phyloP scores from a whole-genome alignment of 2,888 invertebrate genomes.

The Andrena camellia region DNA sequence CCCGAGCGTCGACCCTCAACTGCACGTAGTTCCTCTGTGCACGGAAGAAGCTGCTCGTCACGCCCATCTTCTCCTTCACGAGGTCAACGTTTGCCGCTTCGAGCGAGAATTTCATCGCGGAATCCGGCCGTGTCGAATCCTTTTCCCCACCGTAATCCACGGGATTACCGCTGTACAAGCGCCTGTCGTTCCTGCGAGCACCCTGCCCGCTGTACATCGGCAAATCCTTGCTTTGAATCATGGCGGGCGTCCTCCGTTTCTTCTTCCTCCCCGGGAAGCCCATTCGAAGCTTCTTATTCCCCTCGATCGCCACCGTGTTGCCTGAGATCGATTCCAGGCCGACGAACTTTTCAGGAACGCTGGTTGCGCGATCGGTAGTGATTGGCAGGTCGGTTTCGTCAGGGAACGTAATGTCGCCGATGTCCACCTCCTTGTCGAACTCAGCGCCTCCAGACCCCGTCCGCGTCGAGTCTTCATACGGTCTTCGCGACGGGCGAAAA shows the following conservation, averaged over 20 bases:
- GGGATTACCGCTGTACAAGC: background rate
- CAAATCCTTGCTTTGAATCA: conserved; percentile 6
- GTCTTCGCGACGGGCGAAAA: conserved; percentile 33
- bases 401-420: conserved; percentile 48
- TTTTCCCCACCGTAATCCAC: background rate
- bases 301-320: background rate
- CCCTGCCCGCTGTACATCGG: background rate
- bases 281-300: background rate
- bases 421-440: conserved; percentile 45
- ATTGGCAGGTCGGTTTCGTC: conserved; percentile 29
- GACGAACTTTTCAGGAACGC: background rate
- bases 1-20: background rate
- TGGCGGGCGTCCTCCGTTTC: conserved; percentile 13
- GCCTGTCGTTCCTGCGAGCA: background rate
- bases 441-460: conserved; percentile 2
- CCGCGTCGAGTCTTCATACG: background rate
- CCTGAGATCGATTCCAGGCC: background rate
- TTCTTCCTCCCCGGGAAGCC: background rate
- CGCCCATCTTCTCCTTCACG: conserved; percentile 11
- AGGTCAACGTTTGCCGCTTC: conserved; percentile 28
- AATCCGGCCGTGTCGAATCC: background rate
- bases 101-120: conserved; percentile 27
- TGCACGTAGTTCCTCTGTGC: conserved; percentile 35
- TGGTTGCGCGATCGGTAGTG: background rate
- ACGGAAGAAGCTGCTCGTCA: background rate